phyloP scores from a whole-genome alignment of 1,140 invertebrate genomes.

The Octopus bimaculoides region DNA sequence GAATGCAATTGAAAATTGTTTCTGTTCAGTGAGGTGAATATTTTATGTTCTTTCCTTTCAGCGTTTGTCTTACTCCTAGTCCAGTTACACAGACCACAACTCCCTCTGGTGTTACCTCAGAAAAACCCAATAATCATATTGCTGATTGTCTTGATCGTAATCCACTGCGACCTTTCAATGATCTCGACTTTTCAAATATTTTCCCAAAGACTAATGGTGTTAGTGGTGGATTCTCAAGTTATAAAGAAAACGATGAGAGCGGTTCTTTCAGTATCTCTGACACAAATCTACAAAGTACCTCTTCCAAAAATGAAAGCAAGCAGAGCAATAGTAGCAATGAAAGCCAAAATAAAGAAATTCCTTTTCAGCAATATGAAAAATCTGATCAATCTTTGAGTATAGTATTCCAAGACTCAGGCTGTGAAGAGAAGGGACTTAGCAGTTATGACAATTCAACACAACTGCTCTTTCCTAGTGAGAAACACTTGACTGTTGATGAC shows the following conservation, averaged over 20 bases:
- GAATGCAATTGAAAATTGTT: slow-evolving; percentile 83
- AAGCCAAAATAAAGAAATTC: background rate
- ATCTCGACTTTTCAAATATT: background rate
- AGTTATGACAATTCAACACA: no score
- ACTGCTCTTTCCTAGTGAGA: no score
- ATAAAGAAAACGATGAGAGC: slow-evolving; percentile 34
- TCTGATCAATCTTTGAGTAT: slow-evolving; percentile 57
- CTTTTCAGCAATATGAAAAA: background rate
- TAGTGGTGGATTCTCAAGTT: background rate
- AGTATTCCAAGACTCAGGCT: slow-evolving; percentile 60
- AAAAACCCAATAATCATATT: background rate
- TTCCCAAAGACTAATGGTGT: background rate
- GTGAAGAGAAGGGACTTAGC: slow-evolving; percentile 26
- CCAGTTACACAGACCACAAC: background rate
- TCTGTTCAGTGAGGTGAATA: slow-evolving; percentile 52
- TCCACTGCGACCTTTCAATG: background rate
- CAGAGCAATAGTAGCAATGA: background rate
- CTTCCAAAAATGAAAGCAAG: no score
- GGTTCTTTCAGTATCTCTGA: slow-evolving; percentile 23
- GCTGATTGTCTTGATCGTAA: background rate
- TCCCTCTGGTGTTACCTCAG: background rate
- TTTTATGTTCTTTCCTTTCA: background rate
- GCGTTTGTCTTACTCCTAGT: background rate
- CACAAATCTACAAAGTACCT: background rate
- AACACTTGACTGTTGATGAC: no score